Evolutionary conservation across 1,140 invertebrate genomes (phyloP).

Genomic region (Heterodera schachtii): DNA sequence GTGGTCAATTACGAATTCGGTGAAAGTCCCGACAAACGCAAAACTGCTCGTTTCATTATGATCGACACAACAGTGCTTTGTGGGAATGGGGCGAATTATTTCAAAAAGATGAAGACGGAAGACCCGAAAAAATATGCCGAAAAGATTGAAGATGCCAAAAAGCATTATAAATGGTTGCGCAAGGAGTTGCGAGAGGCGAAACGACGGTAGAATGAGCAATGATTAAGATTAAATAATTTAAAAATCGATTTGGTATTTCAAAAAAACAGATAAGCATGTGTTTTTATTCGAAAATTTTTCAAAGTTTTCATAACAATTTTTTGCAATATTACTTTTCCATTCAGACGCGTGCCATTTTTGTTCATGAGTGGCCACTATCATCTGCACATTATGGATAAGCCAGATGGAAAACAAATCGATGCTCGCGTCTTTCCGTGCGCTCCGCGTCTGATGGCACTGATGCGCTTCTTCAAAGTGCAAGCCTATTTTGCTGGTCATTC

Average conservation of each 20-base stretch:
- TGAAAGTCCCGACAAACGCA: neutral
- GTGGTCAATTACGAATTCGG: neutral
- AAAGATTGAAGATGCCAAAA: neutral
- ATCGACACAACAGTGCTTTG: neutral
- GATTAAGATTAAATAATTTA: neutral
- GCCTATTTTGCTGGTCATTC: no score
- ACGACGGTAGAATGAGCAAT: neutral
- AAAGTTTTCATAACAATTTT: no score
- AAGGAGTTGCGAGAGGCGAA: neutral
- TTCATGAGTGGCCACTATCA: neutral
- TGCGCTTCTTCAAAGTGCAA: no score
- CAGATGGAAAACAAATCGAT: no score
- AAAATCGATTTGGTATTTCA: neutral
- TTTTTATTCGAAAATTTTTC: no score
- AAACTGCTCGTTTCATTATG: neutral
- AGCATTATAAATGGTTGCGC: neutral
- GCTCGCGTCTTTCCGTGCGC: no score
- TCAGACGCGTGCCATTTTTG: neutral
- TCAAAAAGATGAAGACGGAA: neutral
- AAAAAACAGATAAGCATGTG: no score
- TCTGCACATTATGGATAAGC: neutral
- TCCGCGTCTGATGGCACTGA: no score
- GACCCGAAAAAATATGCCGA: neutral
- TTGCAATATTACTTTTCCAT: no score
- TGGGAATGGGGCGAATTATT: neutral